Base-by-base conservation (phyloP, 2,797 vertebrate species). In the Synaphobranchus kaupii region DNA sequence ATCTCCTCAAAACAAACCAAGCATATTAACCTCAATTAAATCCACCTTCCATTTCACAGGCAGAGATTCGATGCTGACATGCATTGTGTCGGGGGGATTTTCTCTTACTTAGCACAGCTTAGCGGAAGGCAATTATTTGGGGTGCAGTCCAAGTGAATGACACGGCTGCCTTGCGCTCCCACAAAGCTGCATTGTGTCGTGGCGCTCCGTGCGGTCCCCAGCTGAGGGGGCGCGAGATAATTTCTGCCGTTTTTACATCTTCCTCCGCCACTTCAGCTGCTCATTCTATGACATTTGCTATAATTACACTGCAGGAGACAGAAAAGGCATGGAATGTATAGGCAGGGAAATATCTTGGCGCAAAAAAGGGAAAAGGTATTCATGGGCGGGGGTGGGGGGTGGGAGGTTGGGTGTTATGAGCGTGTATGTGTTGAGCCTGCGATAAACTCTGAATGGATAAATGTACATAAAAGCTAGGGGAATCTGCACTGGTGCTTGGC, bases 381-480 rank as follows among this genome's bases (percentile, higher is more conserved):
- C 12, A 12, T 73, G 31, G 9, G n/a, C 9, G 63, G 63, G 63
- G 25, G 28, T 10, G 28, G n/a, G 63, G 4, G 25, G 0, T 7
- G 52, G 25, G 15, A 58, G 15, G 44, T 44, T 44, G 73, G n/a
- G 73, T 17, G 73, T 73, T 58, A 58, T 58, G 73, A 31, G 22
- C 9, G 5, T 52, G 80, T n/a, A 52, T 39, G 22, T 17, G 22
- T 1, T 34, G 28, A 94, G 92, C 95, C 96, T 96, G 96, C 96
- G 95, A 96, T 96, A 96, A 96, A 95, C 94, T 94, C 93, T 92
- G 95, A 95, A 95, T 94, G 95, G 94, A 95, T 93, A 94, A 91
- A 92, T 92, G 92, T 93, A 92, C 8, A 34, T 20, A 76, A 22
- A 9, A 44, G 39, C 73, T 47, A 93, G 93, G 93, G 94, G 96